phyloP scores from a whole-genome alignment of 2,113 vertebrate species.

The Penelope pileata region DNA sequence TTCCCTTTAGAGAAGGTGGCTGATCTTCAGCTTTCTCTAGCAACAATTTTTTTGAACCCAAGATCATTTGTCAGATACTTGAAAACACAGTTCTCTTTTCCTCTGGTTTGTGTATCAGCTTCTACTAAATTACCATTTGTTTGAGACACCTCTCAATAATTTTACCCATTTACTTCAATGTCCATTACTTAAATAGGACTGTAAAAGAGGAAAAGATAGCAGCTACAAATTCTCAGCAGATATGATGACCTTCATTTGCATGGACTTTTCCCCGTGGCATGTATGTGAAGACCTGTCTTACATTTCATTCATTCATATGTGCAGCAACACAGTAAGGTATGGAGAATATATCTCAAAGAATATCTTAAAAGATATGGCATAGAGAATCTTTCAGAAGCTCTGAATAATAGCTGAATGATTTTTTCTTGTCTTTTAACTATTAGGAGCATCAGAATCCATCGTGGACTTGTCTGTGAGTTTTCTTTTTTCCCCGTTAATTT shows the following conservation, averaged over 20 bases:
- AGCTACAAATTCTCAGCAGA: background rate
- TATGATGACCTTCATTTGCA: background rate
- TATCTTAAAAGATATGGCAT: background rate
- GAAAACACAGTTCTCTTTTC: background rate
- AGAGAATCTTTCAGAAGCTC: background rate
- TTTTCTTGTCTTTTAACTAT: background rate
- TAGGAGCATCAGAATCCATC: background rate
- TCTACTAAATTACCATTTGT: background rate
- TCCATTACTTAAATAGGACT: too few relatives aligned
- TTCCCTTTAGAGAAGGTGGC: background rate
- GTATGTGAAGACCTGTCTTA: background rate
- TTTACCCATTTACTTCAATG: background rate
- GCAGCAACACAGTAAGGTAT: background rate
- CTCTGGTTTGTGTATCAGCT: background rate
- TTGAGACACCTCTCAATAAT: background rate
- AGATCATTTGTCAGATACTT: too few relatives aligned
- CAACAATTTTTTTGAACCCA: background rate
- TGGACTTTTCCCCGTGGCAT: background rate
- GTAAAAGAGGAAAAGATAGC: background rate
- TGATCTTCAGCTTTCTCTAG: background rate
- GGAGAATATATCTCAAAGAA: background rate
- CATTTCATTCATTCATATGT: background rate
- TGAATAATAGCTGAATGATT: background rate
- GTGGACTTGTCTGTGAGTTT: background rate
- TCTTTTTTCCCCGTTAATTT: background rate